Base-by-base conservation (phyloP, 2,888 invertebrate genomes). In the Chrysomela aeneicollis region DNA sequence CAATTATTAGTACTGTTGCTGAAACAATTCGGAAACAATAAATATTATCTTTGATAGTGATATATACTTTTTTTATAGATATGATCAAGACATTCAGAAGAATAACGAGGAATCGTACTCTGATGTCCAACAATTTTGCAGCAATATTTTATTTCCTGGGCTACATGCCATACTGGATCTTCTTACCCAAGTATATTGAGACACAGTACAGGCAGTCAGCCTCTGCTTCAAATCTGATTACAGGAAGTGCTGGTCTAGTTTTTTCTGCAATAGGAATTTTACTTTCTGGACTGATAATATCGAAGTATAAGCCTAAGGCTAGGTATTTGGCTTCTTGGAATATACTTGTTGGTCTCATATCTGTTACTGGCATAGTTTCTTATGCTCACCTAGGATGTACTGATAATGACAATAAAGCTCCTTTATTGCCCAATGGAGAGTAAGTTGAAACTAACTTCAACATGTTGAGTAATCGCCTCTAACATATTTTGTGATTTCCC, bases 131-230 rank as follows among this genome's bases (percentile, higher is more conserved):
- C 76, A 91, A 90, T 66, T 82, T 92, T 1, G 90, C 92, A 0
- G 88, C 90, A 17, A 88, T 92, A 10, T 91, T 91, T 75, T 92
- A 91, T 74, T 86, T 91, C 64, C 84, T 90, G 75, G 90, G 90
- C 0, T 89, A 89, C 76, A 88, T 89, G 83, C 92, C 92, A 0
- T 91, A 90, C 76, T 91, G 91, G 87, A 91, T 92, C 52, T 93
- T 92, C 77, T 87, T 92, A 79, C 92, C 93, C 0, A 93, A 93
- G 79, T 92, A 92, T 76, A 91, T 94, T 67, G 93, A 94, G 81
- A 91, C 90, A 0, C 92, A 92, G 80, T 94, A 92, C 80, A 86
- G 88, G 61, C 89, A 91, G 73, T 90, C 92, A 5, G 91, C 93
- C 0, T 89, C 91, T 0, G 87, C 87, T 8, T 91, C 93, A 0